Percentiles rank a stretch among this genome's conserved stretches.
Conservation (phyloP, 1,140 invertebrate species). For the Tribolium castaneum region DNA sequence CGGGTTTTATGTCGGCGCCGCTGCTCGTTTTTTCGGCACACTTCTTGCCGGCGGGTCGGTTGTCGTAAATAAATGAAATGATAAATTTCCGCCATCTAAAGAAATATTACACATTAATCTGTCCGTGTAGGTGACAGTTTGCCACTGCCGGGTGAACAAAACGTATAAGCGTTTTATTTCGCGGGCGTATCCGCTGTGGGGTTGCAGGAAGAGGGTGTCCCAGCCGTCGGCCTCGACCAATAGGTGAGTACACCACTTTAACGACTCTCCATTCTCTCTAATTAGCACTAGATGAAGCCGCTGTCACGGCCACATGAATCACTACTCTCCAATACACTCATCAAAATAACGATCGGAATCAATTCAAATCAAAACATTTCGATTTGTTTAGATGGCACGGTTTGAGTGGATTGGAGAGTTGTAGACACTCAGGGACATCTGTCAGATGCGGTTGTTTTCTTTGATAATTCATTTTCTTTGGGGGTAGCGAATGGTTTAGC, state of each 20-base stretch:
- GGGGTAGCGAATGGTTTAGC: constrained; percentile 56
- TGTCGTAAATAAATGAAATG: constrained; percentile 34
- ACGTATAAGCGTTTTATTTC: constrained; percentile 72
- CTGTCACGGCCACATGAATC: constrained; percentile 45
- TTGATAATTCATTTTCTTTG: background rate
- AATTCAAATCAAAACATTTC: constrained; percentile 34
- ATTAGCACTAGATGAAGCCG: constrained; percentile 55
- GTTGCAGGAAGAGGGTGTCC: constrained; percentile 60
- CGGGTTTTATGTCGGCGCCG: background rate
- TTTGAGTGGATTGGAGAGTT: too few species aligned
- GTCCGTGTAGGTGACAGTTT: constrained; percentile 69
- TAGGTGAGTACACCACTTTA: constrained; percentile 47
- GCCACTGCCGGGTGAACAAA: constrained; percentile 78
- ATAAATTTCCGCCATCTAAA: constrained; percentile 30
- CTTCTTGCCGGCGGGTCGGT: constrained; percentile 10
- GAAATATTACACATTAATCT: constrained; percentile 36
- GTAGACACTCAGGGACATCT: background rate
- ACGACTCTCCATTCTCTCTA: constrained; percentile 54
- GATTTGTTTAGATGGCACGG: background rate
- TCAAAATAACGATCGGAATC: constrained; percentile 21
- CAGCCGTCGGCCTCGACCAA: constrained; percentile 62
- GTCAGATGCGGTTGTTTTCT: constrained; percentile 13
- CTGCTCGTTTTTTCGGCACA: constrained; percentile 1
- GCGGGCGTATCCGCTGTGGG: constrained; percentile 61
- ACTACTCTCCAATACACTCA: constrained; percentile 37